Base-by-base conservation (phyloP, 2,113 vertebrate species). In the Mesembrinibis cayennensis region DNA sequence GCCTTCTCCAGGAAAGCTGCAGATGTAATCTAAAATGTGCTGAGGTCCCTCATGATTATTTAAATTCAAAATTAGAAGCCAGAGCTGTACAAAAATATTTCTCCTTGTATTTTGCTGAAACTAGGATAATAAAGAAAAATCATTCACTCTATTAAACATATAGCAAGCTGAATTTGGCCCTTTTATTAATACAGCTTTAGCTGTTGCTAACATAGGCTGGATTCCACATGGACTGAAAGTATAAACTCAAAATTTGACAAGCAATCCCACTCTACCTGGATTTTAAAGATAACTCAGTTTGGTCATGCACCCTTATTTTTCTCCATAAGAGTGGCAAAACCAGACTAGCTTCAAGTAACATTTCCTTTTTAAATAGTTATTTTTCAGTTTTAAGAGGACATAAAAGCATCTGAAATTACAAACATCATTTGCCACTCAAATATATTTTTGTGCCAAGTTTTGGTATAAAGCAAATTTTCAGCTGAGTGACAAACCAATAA, bases 401-500 rank as follows among this genome's bases (percentile, higher is more conserved):
- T 81, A 93, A 86, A 94, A 89, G 36, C 89, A 77, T 80, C 44
- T 2, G 16, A 93, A 96, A 92, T 89, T 82, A 73, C 34, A 80
- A 97, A 87, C 59, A 90, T 82, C 44, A 74, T 90, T 96, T 77
- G 47, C 42, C 44, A 69, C 74, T 92, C 89, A 71, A 76, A 87
- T 78, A 53, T 29, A 82, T 80, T 93, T 95, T 92, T 94, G 47
- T 83, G 81, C 86, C 93, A 94, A 73, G 67, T 90, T 96, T 90
- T 93, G 71, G n/a, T 88, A 76, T 36, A 87, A 93, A 93, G 65
- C 50, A 79, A 90, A 80, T 93, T 87, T 90, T 95, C 91, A 94
- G 13, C 55, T 80, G 82, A 96, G 70, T 95, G 84, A 95, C 81
- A 95, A 96, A 94, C 69, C 74, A 91, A 85, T 85, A 80, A 86